Evolutionary conservation across 2,113 vertebrate genomes (phyloP), one percentile per base, ranked within the genome.

Genomic region (Illadopsis cleaveri): DNA sequence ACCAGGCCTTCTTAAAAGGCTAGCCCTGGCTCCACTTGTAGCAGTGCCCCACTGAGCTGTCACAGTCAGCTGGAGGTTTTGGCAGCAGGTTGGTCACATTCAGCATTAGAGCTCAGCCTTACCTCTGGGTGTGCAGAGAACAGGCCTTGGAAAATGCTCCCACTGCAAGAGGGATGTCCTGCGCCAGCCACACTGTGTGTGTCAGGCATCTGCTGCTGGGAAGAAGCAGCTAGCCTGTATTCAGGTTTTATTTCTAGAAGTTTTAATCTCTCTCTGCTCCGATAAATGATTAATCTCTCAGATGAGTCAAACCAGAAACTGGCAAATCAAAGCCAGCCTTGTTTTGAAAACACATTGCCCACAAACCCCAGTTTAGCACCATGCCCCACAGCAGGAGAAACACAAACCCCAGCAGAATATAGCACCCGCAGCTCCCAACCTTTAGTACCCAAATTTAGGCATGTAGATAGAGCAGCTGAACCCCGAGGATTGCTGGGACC

Each of bases 381-480:
- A 6, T 86, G 80, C 31, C 86, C 88, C 53, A 21, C 35, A 89
- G 72, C 81, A 90, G 79, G 31, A 92, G 92, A 93, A 97, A 93
- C 73, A 82, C 92, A 96, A 92, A 92, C 76, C 92, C 88, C 70
- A 78, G 90, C 93, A 94, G 94, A 96, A 96, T 95, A 93, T 87
- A 94, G 95, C 91, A 92, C 77, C 69, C 44, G 24, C 66, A 90
- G 78, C 94, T 96, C 92, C 75, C 72, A 82, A 42, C 51, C 82
- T 85, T 27, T 7, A 95, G 94, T 96, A 95, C 82, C 92, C 90
- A 95, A 96, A 96, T 97, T 96, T 96, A 97, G 96, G 95, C 96
- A 96, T 93, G 96, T 4, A 33, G 85, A 73, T 81, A 64, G 88
- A 93, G 92, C 77, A 90, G 82, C 93, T 95, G 95, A 94, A 94